Percentiles rank a stretch among this genome's conserved stretches.
Conservation (phyloP, 2,797 vertebrate species). For the Hapalemur alaotrensis region DNA sequence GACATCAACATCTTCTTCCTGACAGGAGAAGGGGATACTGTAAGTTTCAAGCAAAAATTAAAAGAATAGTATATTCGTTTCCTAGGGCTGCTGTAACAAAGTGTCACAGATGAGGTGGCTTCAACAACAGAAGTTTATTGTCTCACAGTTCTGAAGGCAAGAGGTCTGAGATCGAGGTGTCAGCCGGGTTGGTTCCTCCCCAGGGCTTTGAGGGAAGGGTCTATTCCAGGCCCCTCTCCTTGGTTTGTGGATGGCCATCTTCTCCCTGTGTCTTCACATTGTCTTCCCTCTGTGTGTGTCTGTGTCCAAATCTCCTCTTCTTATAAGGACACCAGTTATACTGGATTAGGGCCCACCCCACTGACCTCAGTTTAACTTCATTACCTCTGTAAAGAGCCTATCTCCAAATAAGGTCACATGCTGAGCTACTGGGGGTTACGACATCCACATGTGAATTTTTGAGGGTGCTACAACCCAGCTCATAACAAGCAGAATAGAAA, state of each 20-base stretch:
- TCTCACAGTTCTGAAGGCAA: neutral
- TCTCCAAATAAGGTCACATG: neutral
- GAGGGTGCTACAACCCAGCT: neutral
- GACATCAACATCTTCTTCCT: neutral
- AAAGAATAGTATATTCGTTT: neutral
- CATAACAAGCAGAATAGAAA: neutral
- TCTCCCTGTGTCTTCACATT: neutral
- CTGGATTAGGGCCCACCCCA: neutral
- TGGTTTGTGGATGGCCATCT: neutral
- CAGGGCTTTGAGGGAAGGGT: neutral
- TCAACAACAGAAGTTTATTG: neutral
- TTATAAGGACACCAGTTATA: neutral
- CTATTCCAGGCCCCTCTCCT: neutral
- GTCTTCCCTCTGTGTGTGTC: neutral
- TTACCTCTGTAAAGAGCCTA: neutral
- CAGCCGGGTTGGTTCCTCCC: neutral
- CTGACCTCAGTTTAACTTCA: neutral
- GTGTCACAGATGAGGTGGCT: neutral
- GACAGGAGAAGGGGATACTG: neutral
- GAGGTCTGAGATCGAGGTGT: neutral
- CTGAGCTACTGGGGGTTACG: neutral
- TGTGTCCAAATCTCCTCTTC: neutral
- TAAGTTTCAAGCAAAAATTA: neutral
- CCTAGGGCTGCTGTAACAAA: neutral
- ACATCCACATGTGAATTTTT: neutral